phyloP scores from a whole-genome alignment of 2,888 invertebrate genomes.

The Embidobia sp. region DNA sequence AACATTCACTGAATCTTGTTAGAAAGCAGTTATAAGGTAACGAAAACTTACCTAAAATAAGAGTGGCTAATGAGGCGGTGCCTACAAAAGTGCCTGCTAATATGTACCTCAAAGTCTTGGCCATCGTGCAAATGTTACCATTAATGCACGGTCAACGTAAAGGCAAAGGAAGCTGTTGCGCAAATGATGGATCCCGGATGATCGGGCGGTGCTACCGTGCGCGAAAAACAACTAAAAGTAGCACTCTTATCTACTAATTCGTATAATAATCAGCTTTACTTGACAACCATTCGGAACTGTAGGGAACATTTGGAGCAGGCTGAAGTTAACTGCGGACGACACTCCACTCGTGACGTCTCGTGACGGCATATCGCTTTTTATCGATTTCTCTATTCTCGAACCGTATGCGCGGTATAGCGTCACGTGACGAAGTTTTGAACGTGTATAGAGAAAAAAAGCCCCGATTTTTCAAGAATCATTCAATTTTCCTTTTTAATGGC shows the following conservation, averaged over 20 bases:
- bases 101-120: conserved; percentile 69
- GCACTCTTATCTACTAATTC: conserved; percentile 47
- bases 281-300: conserved; percentile 32
- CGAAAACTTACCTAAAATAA: conserved; percentile 78
- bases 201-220: conserved; percentile 22
- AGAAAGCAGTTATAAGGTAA: too few species aligned
- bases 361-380: too few species aligned
- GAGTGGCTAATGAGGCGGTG: conserved; percentile 76
- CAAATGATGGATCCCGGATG: conserved; percentile 1
- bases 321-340: conserved; percentile 38
- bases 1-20: too few species aligned
- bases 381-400: too few species aligned
- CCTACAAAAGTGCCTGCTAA: conserved; percentile 80
- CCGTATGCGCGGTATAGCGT: too few species aligned
- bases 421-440: too few species aligned
- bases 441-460: too few species aligned
- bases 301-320: conserved; percentile 50
- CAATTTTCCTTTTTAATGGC: too few species aligned
- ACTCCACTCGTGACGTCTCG: conserved; percentile 57
- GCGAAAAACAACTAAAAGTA: conserved; percentile 32
- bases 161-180: background rate
- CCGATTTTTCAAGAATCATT: background rate
- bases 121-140: conserved; percentile 45
- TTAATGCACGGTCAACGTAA: conserved; percentile 43
- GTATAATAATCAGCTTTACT: conserved; percentile 19